phyloP scores from a whole-genome alignment of 2,888 invertebrate genomes.

The Tortrix viridana region DNA sequence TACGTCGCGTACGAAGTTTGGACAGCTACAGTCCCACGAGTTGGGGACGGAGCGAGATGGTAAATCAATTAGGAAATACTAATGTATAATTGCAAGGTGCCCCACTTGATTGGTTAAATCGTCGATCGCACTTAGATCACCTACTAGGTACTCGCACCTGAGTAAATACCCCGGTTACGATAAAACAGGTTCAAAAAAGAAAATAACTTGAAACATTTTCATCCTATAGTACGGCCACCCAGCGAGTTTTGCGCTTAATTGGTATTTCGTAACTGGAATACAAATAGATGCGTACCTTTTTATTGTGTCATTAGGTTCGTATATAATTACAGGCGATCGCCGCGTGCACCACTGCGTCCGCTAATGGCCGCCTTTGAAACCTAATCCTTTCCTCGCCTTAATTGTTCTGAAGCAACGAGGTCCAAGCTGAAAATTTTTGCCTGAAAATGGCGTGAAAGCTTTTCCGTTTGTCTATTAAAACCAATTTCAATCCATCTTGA shows the following conservation, averaged over 20 bases:
- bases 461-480: neutral
- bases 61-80: constrained; percentile 16
- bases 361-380: constrained; percentile 58
- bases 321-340: constrained; percentile 44
- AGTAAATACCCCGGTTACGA: no score
- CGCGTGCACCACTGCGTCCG: constrained; percentile 46
- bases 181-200: no score
- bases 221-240: neutral
- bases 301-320: constrained; percentile 34
- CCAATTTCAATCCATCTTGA: no score
- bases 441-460: constrained; percentile 10
- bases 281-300: constrained; percentile 18
- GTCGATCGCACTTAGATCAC: no score
- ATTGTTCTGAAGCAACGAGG: constrained; percentile 43
- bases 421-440: constrained; percentile 23
- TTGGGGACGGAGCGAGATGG: neutral
- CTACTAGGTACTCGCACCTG: no score
- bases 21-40: neutral
- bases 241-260: neutral
- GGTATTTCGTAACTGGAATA: constrained; percentile 28
- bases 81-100: constrained; percentile 13
- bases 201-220: no score
- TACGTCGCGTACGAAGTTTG: constrained; percentile 13
- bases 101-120: constrained; percentile 1
- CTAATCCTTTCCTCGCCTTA: constrained; percentile 53